Evolutionary conservation across 1,140 invertebrate genomes (phyloP).

Genomic region (Myzus persicae): DNA sequence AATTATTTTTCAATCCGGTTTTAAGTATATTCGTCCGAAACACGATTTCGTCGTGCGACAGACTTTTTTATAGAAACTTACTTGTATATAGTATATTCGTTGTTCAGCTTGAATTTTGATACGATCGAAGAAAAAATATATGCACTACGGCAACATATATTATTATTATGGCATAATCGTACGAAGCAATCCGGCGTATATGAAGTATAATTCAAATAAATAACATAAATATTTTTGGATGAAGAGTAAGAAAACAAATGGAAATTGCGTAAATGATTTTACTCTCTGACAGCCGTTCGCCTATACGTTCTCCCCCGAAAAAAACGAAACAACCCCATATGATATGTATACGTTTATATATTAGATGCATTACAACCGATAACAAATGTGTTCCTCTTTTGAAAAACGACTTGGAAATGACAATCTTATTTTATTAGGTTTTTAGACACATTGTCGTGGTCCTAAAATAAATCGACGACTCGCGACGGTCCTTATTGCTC

Average conservation of each 20-base stretch:
- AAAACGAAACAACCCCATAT: neutral
- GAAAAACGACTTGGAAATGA: constrained; percentile 14
- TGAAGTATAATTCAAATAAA: neutral
- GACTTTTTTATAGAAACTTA: constrained; percentile 11
- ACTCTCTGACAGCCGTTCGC: neutral
- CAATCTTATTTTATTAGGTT: constrained; percentile 37
- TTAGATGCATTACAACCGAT: constrained; percentile 2
- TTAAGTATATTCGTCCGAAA: neutral
- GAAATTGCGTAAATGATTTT: neutral
- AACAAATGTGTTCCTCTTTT: constrained; percentile 23
- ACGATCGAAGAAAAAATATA: neutral
- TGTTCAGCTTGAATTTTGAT: neutral
- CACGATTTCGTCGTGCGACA: neutral
- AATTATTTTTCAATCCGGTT: constrained; percentile 32
- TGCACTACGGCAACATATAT: neutral
- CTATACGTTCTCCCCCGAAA: neutral
- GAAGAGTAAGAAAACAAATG: neutral
- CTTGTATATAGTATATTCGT: neutral
- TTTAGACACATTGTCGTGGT: constrained; percentile 17
- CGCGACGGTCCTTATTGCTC: neutral
- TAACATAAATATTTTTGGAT: neutral
- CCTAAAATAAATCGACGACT: constrained; percentile 12
- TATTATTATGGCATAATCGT: neutral
- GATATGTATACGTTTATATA: neutral
- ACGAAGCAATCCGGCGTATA: neutral